These are phyloP conservation scores for Adoxophyes honmai DNA, from an alignment of 1,140 invertebrate species.

Conservation along the genomic window DNA sequence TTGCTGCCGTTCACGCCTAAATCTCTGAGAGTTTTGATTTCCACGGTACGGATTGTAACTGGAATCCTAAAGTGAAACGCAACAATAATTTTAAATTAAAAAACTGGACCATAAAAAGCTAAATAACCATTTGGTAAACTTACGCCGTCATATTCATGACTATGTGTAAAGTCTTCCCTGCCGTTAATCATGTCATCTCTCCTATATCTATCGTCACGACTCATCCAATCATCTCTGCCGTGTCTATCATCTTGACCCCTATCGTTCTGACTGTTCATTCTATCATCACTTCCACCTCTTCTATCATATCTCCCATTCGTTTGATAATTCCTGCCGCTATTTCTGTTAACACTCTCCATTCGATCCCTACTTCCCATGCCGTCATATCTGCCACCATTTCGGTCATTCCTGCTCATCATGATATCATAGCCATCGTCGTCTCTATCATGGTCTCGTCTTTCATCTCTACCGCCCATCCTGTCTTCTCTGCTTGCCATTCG, in stretches of 20 bases:
- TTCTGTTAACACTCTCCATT: slow-evolving; percentile 16
- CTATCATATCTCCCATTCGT: slow-evolving; percentile 17
- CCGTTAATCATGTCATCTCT: slow-evolving; percentile 34
- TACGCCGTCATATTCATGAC: slow-evolving; percentile 43
- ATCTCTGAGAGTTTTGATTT: slow-evolving; percentile 34
- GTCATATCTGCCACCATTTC: slow-evolving; percentile 16
- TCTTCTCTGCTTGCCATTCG: slow-evolving; percentile 15
- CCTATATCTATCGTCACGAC: slow-evolving; percentile 24
- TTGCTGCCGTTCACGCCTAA: slow-evolving; percentile 42
- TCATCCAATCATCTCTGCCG: slow-evolving; percentile 25
- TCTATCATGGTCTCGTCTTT: slow-evolving; percentile 18
- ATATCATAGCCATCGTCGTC: slow-evolving; percentile 9
- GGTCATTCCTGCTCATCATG: slow-evolving; percentile 1
- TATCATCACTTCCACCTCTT: slow-evolving; percentile 25
- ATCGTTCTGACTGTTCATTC: slow-evolving; percentile 22
- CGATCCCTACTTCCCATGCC: slow-evolving; percentile 17
- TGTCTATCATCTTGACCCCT: not conserved
- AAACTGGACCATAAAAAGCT: too few relatives aligned
- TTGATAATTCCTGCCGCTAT: slow-evolving; percentile 1
- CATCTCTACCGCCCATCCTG: slow-evolving; percentile 31
- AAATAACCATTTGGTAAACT: too few relatives aligned
- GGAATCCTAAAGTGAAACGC: slow-evolving; percentile 20
- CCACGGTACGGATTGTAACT: slow-evolving; percentile 30
- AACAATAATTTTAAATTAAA: slow-evolving; percentile 16
- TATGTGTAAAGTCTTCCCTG: slow-evolving; percentile 42